Evolutionary conservation across 37 sponge, comb jelly and placozoan genomes (phyloP).

Genomic region (Oopsacas minuta): DNA sequence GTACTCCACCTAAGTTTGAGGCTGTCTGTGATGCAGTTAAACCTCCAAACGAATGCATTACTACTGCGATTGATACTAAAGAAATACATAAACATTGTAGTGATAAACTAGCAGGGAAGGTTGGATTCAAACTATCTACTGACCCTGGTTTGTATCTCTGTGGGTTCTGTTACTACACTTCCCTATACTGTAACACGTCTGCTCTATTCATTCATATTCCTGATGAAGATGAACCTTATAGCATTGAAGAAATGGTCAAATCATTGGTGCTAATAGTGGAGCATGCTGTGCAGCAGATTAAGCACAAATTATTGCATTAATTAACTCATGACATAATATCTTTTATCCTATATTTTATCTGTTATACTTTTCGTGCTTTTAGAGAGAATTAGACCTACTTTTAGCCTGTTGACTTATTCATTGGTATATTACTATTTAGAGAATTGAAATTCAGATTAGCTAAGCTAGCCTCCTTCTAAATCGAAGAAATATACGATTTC

Average conservation of each 20-base stretch:
- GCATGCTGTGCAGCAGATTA: background rate
- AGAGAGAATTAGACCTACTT: too few relatives aligned
- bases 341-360: too few relatives aligned
- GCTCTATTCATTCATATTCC: conserved; percentile 15
- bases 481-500: too few relatives aligned
- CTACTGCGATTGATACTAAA: background rate
- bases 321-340: too few relatives aligned
- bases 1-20: background rate
- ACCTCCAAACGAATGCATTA: background rate
- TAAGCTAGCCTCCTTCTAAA: too few relatives aligned
- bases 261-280: background rate
- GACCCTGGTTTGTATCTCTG: background rate
- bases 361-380: too few relatives aligned
- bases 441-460: too few relatives aligned
- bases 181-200: background rate
- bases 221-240: background rate
- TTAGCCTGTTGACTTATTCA: too few relatives aligned
- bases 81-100: background rate
- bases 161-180: conserved; percentile 17
- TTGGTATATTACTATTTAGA: too few relatives aligned
- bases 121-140: background rate
- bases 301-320: too few relatives aligned
- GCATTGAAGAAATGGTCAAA: background rate
- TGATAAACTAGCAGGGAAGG: background rate
- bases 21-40: background rate